Base-by-base conservation (phyloP, 2,888 invertebrate genomes). In the Harpalus rufipes region DNA sequence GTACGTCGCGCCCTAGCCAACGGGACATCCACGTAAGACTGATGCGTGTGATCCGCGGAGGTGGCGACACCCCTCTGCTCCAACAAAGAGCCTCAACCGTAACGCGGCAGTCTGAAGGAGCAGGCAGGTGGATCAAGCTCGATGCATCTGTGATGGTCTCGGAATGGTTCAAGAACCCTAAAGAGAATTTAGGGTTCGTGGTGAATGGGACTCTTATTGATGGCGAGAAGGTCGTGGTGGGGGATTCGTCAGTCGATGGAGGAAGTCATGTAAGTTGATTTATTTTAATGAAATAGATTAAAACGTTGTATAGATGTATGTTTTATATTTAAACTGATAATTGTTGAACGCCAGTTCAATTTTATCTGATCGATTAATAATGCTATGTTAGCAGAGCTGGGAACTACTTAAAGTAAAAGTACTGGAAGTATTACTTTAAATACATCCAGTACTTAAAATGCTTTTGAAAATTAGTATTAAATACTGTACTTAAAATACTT, bases 151-250 rank as follows among this genome's bases (percentile, higher is more conserved):
- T 94, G 68, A 93, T 96, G 91, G 94, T 96, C 51, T 93, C 94
- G 74, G 95, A 95, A 87, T 97, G 96, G 95, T 94, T 96, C 90
- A 94, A 94, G 87, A 93, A 94, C 89, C 95, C 95, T 2, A 92
- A 94, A 84, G 94, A 95, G 88, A 96, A 95, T 89, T 93, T 95
- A 88, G 96, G 96, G 59, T 94, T 97, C 88, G 93, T 96, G 21
- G 93, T 97, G 87, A 95, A 95, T 90, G 94, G 93, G 87, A 93
- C 93, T 89, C 94, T 93, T 90, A 92, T 92, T 86, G 94, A 91
- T 91, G 93, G 93, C 89, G 92, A 93, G 90, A 93, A 93, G 87
- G 92, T 95, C 87, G 93, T 95, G 68, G 94, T 95, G 87, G 95
- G 95, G n/a, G 95, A 95, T 90, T 93, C 93, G 76, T 90, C 89